phyloP scores from a whole-genome alignment of 1,140 invertebrate species.

The Drosophila dunni region DNA sequence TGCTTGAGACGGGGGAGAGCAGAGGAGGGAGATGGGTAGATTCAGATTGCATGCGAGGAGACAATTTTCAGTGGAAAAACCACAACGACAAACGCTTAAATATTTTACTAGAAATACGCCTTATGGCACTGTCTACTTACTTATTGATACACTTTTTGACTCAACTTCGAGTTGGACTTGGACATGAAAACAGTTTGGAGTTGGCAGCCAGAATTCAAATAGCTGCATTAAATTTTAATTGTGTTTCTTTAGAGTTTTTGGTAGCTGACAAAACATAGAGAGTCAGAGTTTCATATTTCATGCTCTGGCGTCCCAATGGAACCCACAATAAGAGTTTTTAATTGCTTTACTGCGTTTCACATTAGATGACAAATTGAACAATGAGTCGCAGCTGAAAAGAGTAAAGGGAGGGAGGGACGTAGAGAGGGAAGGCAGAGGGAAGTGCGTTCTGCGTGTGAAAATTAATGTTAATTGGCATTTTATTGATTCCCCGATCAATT shows the following conservation, averaged over 20 bases:
- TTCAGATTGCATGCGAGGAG: slow-evolving; percentile 31
- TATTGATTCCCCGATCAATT: slow-evolving; percentile 63
- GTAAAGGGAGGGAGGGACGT: slow-evolving; percentile 16
- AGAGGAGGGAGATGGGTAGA: neutral
- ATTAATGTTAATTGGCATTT: slow-evolving; percentile 63
- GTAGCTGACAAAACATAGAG: slow-evolving; percentile 50
- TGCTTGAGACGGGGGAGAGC: slow-evolving; percentile 5
- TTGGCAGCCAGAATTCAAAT: slow-evolving; percentile 38
- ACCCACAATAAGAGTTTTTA: slow-evolving; percentile 36
- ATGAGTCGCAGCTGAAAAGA: slow-evolving; percentile 28
- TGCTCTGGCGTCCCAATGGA: slow-evolving; percentile 7
- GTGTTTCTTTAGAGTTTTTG: slow-evolving; percentile 30
- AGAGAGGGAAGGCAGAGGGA: slow-evolving; percentile 5
- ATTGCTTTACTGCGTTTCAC: slow-evolving; percentile 61
- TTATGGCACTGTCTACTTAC: slow-evolving; percentile 21
- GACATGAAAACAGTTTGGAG: slow-evolving; percentile 12
- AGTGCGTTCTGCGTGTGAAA: slow-evolving; percentile 56
- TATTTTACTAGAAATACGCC: slow-evolving; percentile 37
- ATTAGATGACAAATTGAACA: slow-evolving; percentile 69
- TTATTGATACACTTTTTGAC: slow-evolving; percentile 15
- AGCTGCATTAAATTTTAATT: slow-evolving; percentile 60
- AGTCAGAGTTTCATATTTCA: slow-evolving; percentile 54
- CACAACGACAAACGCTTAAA: slow-evolving; percentile 32
- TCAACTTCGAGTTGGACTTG: neutral
- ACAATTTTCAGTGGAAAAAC: slow-evolving; percentile 47